These are phyloP conservation scores for Coptodon rendalli DNA, from an alignment of 2,113 vertebrate genomes.

Conservation along the genomic window DNA sequence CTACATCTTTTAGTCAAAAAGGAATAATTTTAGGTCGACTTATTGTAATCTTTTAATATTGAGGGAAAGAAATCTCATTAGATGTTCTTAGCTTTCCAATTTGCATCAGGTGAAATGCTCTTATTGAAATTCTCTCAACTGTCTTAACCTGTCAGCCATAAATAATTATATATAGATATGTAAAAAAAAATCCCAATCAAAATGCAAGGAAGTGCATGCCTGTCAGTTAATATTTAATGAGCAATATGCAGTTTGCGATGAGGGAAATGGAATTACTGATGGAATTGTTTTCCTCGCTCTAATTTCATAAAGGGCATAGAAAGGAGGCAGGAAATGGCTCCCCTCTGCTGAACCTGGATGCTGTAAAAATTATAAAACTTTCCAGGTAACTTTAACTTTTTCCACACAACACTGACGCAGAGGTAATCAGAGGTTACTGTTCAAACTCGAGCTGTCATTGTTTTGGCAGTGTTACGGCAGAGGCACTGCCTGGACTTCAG, in stretches of 20 bases:
- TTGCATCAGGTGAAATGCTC: not conserved
- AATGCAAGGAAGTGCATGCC: constrained; percentile 38
- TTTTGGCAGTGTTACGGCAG: not conserved
- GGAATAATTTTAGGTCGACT: not conserved
- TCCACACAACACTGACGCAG: not conserved
- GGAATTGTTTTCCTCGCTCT: constrained; percentile 22
- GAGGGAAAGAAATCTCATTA: not conserved
- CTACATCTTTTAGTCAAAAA: not conserved
- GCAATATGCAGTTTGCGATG: constrained; percentile 41
- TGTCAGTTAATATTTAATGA: constrained; percentile 67
- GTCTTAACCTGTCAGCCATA: constrained; percentile 11
- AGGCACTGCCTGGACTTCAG: not conserved
- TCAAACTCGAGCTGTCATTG: not conserved
- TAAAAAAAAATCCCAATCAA: constrained; percentile 26
- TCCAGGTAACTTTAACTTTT: not conserved
- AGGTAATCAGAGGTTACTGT: not conserved
- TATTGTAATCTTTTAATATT: not conserved
- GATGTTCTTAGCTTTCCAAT: not conserved
- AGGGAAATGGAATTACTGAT: constrained; percentile 63
- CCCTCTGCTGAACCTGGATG: not conserved
- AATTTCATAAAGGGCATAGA: constrained; percentile 37
- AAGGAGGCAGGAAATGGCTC: not conserved
- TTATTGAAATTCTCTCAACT: constrained; percentile 9
- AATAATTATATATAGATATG: constrained; percentile 21
- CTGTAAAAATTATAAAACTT: constrained; percentile 21